Percentiles rank a stretch among this genome's conserved stretches.
These are phyloP conservation scores for Palythoa heliodiscus DNA, from an alignment of 92 coral and sea anemone species.

Conservation along the genomic window DNA sequence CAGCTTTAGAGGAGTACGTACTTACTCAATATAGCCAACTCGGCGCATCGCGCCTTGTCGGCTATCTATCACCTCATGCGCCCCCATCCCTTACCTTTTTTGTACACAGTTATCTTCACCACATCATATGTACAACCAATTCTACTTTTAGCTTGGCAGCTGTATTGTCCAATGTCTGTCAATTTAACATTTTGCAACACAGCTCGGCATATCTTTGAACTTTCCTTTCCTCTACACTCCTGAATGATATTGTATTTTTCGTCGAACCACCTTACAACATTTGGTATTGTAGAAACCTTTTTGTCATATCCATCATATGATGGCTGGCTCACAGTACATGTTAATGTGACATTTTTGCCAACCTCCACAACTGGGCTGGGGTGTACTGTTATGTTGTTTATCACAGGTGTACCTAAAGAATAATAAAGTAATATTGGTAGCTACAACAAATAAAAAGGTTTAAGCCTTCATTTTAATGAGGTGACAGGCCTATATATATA, in stretches of 20 bases:
- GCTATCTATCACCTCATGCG: no score
- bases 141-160: slow-evolving; percentile 20
- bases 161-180: slow-evolving; percentile 31
- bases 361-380: slow-evolving; percentile 6
- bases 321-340: slow-evolving; percentile 10
- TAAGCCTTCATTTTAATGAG: no score
- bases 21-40: no score
- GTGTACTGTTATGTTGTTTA: not conserved
- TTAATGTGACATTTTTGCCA: slow-evolving; percentile 21
- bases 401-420: slow-evolving; percentile 21
- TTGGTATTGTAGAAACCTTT: slow-evolving; percentile 27
- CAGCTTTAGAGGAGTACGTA: no score
- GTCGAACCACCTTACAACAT: not conserved
- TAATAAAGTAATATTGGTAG: no score
- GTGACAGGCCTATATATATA: no score
- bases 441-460: no score
- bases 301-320: not conserved
- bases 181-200: slow-evolving; percentile 1
- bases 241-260: not conserved
- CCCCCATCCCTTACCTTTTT: not conserved
- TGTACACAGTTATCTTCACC: not conserved
- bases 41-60: no score
- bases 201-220: slow-evolving; percentile 10
- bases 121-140: not conserved
- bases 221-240: not conserved